phyloP scores from a whole-genome alignment of 2,113 vertebrate species.

The Hydrochoerus hydrochaeris region DNA sequence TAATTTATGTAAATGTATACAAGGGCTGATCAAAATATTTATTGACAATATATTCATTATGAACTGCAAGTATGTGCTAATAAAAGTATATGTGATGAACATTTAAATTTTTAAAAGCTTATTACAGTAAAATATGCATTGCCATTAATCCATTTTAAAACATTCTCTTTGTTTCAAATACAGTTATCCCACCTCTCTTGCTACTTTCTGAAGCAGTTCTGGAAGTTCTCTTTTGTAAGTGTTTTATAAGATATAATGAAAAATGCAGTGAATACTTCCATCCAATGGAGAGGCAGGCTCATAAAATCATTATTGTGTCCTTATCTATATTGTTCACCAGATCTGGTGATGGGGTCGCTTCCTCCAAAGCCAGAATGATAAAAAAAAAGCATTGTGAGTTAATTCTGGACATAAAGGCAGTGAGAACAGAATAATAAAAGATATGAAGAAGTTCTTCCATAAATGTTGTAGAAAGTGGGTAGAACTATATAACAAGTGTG shows the following conservation, averaged over 20 bases:
- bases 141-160: background rate
- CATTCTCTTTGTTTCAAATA: background rate
- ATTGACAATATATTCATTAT: background rate
- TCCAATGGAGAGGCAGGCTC: background rate
- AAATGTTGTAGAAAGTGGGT: background rate
- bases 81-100: background rate
- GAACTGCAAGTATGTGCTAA: background rate
- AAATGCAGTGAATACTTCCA: background rate
- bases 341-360: background rate
- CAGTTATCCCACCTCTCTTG: background rate
- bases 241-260: background rate
- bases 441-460: background rate
- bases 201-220: background rate
- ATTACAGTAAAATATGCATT: background rate
- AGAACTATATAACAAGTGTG: background rate
- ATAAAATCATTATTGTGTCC: background rate
- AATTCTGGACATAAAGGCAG: background rate
- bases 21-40: background rate
- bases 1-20: constrained; percentile 6
- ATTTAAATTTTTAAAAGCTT: background rate
- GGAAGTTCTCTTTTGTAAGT: background rate
- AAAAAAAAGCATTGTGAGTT: background rate
- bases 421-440: background rate
- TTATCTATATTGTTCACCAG: background rate
- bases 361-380: background rate